Conservation (phyloP, 2,113 vertebrate genomes). For the Pseudopodoces humilis region DNA sequence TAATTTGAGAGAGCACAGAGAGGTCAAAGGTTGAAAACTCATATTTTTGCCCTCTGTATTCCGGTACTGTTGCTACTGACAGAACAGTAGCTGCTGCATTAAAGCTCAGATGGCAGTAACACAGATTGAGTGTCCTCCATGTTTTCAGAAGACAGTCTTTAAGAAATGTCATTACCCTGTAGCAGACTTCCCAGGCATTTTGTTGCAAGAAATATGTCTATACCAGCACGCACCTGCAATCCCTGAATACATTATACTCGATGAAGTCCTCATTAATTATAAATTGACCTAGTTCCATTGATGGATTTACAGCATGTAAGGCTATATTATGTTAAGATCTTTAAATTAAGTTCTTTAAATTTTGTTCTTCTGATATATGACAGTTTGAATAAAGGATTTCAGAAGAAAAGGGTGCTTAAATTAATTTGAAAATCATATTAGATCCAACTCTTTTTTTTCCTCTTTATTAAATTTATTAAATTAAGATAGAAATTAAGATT, state of each 20-base stretch:
- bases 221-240: neutral
- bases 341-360: neutral
- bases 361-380: neutral
- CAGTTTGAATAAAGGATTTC: neutral
- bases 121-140: neutral
- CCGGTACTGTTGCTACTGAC: neutral
- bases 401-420: neutral
- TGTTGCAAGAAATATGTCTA: neutral
- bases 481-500: neutral
- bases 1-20: neutral
- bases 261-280: neutral
- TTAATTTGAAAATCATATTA: neutral
- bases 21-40: neutral
- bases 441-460: neutral
- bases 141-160: neutral
- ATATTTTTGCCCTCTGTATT: neutral
- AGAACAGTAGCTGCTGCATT: neutral
- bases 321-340: neutral
- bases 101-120: neutral
- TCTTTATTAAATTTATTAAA: neutral
- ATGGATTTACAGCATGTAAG: neutral
- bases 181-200: neutral
- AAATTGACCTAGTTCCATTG: neutral
- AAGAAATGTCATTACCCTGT: neutral
- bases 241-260: neutral